Base-by-base conservation (phyloP, 2,797 vertebrate species). In the Telmatherina bonti region DNA sequence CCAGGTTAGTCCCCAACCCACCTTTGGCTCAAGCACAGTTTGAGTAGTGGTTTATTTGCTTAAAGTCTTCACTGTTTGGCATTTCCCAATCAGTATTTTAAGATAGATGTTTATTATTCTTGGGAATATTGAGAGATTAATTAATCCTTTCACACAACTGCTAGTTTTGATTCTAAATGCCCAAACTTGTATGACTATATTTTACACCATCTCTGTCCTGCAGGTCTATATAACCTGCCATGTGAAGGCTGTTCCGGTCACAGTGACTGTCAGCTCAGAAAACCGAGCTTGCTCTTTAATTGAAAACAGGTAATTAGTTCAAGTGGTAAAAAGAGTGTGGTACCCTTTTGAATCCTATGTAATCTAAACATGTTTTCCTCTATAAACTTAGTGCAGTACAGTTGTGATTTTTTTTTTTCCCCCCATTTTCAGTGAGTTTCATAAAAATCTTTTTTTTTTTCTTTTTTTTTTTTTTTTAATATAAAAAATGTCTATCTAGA, bases 201-300 rank as follows among this genome's bases (percentile, higher is more conserved):
- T 57, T 33, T 2, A 49, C 36, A 22, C 16, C 16, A 43, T 16
- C 22, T 22, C 5, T 71, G 1, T 47, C 38, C 26, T 29, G 11
- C 71, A 94, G 93, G 70, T 94, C 31, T 93, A 89, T 60, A 87
- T 94, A 70, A 88, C 86, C 35, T 94, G 93, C 72, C 49, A 62
- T 15, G 18, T 93, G 52, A 93, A 86, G 69, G 93, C 91, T 35
- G 74, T 90, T 54, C 90, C 88, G 29, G 64, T 70, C 4, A 22
- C 1, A 0, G 33, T 30, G 53, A 0, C 68, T 0, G 76, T 71
- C 45, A 62, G 16, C 69, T 61, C 90, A 58, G 54, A 61, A 41
- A 88, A 87, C 76, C 54, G 87, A 59, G 93, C 92, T 5, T 94
- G 93, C 68, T 93, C 92, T 62, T 83, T 92, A n/a, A 84, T 86